These are phyloP conservation scores for Eupithecia tripunctaria DNA, from an alignment of 2,888 invertebrate genomes.

Conservation along the genomic window DNA sequence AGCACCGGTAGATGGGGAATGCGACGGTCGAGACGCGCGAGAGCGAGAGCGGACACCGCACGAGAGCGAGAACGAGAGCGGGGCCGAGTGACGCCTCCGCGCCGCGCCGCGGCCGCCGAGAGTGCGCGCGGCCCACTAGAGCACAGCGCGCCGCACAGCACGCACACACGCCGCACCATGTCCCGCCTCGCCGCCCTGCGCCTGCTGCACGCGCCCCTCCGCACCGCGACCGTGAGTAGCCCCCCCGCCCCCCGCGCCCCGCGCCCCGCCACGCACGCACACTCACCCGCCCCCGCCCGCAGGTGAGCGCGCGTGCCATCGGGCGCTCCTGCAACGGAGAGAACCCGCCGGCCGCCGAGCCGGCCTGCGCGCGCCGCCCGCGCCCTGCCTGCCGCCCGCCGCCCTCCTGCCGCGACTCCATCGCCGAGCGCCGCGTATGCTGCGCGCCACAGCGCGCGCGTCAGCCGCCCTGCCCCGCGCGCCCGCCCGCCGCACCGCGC, in stretches of 20 bases:
- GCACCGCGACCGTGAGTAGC: background rate
- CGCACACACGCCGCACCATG: slow-evolving; percentile 17
- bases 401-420: slow-evolving; percentile 11
- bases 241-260: slow-evolving; percentile 31
- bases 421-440: slow-evolving; percentile 52
- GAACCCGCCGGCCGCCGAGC: slow-evolving; percentile 29
- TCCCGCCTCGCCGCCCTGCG: slow-evolving; percentile 13
- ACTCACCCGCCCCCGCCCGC: background rate
- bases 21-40: background rate
- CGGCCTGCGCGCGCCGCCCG: slow-evolving; percentile 41
- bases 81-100: background rate
- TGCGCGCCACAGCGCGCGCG: slow-evolving; percentile 48
- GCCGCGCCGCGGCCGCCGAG: slow-evolving; percentile 7
- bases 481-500: slow-evolving; percentile 29
- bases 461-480: slow-evolving; percentile 51
- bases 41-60: background rate
- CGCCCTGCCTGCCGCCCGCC: slow-evolving; percentile 38
- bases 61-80: background rate
- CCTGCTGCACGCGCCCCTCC: background rate
- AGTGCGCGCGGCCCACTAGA: slow-evolving; percentile 17
- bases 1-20: background rate
- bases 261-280: slow-evolving; percentile 19
- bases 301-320: slow-evolving; percentile 11
- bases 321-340: slow-evolving; percentile 42
- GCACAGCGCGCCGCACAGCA: slow-evolving; percentile 9